Conservation (phyloP, 2,888 invertebrate species). For the Lepidochitona cinerea region DNA sequence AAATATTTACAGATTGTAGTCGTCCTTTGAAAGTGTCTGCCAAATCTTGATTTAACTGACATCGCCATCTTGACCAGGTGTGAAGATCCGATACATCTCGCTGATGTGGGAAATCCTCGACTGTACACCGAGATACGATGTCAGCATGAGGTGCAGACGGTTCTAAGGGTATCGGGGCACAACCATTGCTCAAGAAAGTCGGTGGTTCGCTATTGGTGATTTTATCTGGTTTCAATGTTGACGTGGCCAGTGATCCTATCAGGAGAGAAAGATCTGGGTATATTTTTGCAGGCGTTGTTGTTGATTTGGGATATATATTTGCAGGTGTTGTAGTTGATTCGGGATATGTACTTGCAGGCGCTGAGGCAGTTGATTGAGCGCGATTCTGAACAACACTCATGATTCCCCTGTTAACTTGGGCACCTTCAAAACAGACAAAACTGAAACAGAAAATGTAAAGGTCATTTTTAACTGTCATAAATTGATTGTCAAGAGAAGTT, state of each 20-base stretch:
- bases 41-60: not conserved
- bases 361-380: too few relatives aligned
- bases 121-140: not conserved
- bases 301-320: too few relatives aligned
- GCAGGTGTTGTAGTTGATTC: too few relatives aligned
- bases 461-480: too few relatives aligned
- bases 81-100: not conserved
- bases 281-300: not conserved
- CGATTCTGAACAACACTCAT: too few relatives aligned
- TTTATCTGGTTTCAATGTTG: not conserved
- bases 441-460: too few relatives aligned
- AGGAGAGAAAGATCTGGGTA: not conserved
- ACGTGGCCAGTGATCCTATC: not conserved
- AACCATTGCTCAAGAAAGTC: too few relatives aligned
- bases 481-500: too few relatives aligned
- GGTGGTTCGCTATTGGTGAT: too few relatives aligned
- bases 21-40: not conserved
- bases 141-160: not conserved
- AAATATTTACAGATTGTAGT: not conserved
- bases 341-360: too few relatives aligned
- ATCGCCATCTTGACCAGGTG: not conserved
- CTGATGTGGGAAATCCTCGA: not conserved
- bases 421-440: too few relatives aligned
- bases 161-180: not conserved
- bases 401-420: too few relatives aligned